Evolutionary conservation across 1,140 invertebrate species (phyloP), one percentile per base, ranked within the genome.

Genomic region (Ceratoteleas bidentatus): DNA sequence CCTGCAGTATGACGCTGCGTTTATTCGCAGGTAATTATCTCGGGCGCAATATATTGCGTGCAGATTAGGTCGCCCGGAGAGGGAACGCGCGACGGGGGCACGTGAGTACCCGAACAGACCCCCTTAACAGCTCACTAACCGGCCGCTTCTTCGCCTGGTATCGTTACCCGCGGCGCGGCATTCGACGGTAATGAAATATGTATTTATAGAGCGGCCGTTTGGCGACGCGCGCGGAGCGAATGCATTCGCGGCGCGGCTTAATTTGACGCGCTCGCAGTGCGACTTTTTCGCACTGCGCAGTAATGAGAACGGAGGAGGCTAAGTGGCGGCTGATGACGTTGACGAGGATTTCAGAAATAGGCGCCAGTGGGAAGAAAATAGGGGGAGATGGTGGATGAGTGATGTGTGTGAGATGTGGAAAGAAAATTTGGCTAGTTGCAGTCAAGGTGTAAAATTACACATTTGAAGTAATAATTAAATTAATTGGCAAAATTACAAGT

Each of bases 21-120:
- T 91, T 91, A 90, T 91, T 84, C 85, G 83, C 78, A 86, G 77
- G 86, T 91, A 91, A 91, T 91, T 91, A 91, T 91, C 89, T 91
- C 78, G 73, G 86, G 86, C 85, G 88, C 88, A 90, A 90, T 91
- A 87, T 86, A 81, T 80, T 83, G 75, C 78, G 62, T 80, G 82
- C 58, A 73, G 70, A 81, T 65, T 54, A 69, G 68, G 52, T 75
- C 52, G 50, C 81, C 54, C 40, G 58, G n/a, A 34, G 16, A 76
- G 61, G 61, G 43, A 77, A 33, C 38, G 52, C 52, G 75, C 77
- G 64, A 74, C 74, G 78, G 43, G 60, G 66, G 66, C 73, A 73
- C 73, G 72, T 76, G 73, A 82, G 66, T 82, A 53, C 53, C 24
- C 53, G 58, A 78, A 74, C 64, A 79, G 69, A 36, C 69, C 60